A percentile compares a stretch with the other conserved stretches of the same genome.
Evolutionary conservation across 2,888 invertebrate genomes (phyloP).

Genomic region (Trimorus sp.): DNA sequence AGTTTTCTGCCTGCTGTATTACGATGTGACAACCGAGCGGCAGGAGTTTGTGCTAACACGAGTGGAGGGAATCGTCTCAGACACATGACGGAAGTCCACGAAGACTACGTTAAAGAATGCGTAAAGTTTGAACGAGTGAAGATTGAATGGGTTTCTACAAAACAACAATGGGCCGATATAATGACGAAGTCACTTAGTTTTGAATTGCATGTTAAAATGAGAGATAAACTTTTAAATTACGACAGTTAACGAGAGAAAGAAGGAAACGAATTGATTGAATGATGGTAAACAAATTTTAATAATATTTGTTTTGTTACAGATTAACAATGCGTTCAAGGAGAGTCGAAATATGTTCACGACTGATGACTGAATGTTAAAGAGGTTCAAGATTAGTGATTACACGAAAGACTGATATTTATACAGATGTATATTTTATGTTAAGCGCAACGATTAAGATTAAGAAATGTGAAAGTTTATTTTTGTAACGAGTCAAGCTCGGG

Average conservation of each 20-base stretch:
- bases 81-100: constrained; percentile 11
- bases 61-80: constrained; percentile 1
- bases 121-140: constrained; percentile 20
- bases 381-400: no score
- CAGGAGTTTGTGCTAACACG: constrained; percentile 15
- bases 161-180: constrained; percentile 11
- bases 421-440: background rate
- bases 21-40: constrained; percentile 63
- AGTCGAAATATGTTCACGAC: background rate
- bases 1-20: constrained; percentile 47
- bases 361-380: no score
- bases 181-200: constrained; percentile 9
- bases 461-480: no score
- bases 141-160: constrained; percentile 16
- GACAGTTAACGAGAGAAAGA: background rate
- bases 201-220: background rate
- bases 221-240: constrained; percentile 10
- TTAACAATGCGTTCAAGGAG: background rate
- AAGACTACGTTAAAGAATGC: constrained; percentile 45
- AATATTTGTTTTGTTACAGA: constrained; percentile 1
- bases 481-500: constrained; percentile 1
- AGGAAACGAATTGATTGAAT: background rate
- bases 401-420: no score
- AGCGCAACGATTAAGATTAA: background rate
- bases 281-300: background rate